Evolutionary conservation across 2,113 vertebrate genomes (phyloP), one percentile per base, ranked within the genome.

Genomic region (Sorex fumeus): DNA sequence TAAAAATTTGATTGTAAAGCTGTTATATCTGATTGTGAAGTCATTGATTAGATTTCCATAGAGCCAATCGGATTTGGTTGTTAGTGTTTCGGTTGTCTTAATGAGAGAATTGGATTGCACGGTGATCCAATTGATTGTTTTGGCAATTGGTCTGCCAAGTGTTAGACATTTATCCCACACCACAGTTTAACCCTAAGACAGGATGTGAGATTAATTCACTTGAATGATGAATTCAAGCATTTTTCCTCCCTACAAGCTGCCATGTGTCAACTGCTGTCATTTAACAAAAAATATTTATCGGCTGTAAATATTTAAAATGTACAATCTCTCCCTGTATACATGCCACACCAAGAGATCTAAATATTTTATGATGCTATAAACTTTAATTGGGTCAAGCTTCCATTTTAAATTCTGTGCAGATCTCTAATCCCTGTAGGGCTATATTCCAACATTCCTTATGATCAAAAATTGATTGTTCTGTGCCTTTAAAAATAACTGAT

Each of bases 301-400:
- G 66, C 78, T 77, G 12, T 96, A 96, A 96, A 96, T 96, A 97
- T 96, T 97, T 97, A 95, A 95, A 95, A 95, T 85, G 87, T 71
- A 93, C 25, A 47, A 13, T 93, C 76, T 92, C 77, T n/a, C 80
- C 72, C 43, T 79, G 70, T 75, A 72, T 94, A 91, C 84, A 93
- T 2, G 67, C 77, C 60, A 88, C 66, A 92, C 77, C 64, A 92
- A 95, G 66, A 89, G 66, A 23, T 82, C 75, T 94, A 96, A 94
- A 91, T 91, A 96, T 79, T 96, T 93, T 87, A 93, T 70, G 27
- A 57, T 81, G 78, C 67, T 72, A 70, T 94, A 78, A 93, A 95
- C 94, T 94, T 69, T 34, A 6, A 81, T 43, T 60, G 70, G 50
- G 77, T 90, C 87, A 88, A 66, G 50, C 75, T 95, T 93, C 91